A percentile compares a stretch with the other conserved stretches of the same genome.
Conservation (phyloP, 1,140 invertebrate genomes). For the Streblospio benedicti region DNA sequence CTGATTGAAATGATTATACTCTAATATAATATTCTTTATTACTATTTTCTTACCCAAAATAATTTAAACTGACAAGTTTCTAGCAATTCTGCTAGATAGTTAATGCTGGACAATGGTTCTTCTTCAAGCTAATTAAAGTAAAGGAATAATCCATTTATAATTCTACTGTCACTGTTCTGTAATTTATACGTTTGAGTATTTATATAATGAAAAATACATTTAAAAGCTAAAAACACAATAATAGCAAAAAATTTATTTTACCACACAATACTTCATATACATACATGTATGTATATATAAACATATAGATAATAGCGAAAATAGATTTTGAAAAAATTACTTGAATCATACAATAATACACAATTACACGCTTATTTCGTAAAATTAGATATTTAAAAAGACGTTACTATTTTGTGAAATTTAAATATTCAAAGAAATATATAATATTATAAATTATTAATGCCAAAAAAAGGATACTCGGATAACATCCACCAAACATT, state of each 20-base stretch:
- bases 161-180: neutral
- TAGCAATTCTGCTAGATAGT: slow-evolving; percentile 78
- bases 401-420: neutral
- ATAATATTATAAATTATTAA: neutral
- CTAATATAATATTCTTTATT: too few relatives aligned
- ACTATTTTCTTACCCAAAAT: slow-evolving; percentile 63
- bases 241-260: neutral
- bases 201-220: neutral
- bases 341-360: neutral
- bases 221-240: neutral
- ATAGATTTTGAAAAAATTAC: neutral
- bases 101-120: slow-evolving; percentile 73
- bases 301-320: neutral
- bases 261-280: neutral
- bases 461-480: slow-evolving; percentile 55
- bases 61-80: slow-evolving; percentile 87
- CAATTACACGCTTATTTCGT: neutral
- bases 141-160: slow-evolving; percentile 9
- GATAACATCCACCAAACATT: slow-evolving; percentile 79
- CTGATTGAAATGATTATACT: too few relatives aligned
- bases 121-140: slow-evolving; percentile 63
- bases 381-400: neutral
- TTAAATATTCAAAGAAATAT: neutral
- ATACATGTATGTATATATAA: neutral
- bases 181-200: neutral